Conservation (phyloP, 1,140 invertebrate species). For the Trichomalopsis sarcophagae region DNA sequence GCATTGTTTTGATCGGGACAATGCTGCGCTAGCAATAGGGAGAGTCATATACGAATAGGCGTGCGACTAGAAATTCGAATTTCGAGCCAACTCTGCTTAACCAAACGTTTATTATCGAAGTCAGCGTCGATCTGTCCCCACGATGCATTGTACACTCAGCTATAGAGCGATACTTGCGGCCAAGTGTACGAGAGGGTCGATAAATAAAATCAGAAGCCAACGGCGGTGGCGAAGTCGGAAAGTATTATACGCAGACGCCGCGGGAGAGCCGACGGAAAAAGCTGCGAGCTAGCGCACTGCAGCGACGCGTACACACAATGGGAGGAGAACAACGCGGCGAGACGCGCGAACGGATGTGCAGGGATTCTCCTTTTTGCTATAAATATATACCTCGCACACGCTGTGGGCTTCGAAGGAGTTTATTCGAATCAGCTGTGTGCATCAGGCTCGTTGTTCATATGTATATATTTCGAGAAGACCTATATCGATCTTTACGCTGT, state of each 20-base stretch:
- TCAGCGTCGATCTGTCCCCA: not conserved
- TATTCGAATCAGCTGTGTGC: not conserved
- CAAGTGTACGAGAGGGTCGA: not conserved
- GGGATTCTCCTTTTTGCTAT: no score
- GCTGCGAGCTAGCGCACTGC: not conserved
- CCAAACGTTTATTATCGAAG: not conserved
- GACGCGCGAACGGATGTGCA: no score
- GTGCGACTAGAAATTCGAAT: not conserved
- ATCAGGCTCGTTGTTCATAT: not conserved
- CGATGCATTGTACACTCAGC: no score
- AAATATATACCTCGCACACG: no score
- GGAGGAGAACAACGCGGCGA: not conserved
- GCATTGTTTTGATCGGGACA: not conserved
- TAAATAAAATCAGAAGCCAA: not conserved
- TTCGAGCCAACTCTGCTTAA: not conserved
- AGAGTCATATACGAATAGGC: no score
- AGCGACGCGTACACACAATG: not conserved
- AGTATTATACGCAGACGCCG: conserved; percentile 1
- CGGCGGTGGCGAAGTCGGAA: conserved; percentile 10
- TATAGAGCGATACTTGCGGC: not conserved
- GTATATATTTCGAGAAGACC: not conserved
- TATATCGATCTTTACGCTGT: not conserved
- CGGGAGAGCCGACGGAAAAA: not conserved
- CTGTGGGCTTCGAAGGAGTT: not conserved
- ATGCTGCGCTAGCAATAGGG: not conserved